Evolutionary conservation across 2,797 vertebrate genomes (phyloP), one percentile per base, ranked within the genome.

Genomic region (Acipenser oxyrinchus): DNA sequence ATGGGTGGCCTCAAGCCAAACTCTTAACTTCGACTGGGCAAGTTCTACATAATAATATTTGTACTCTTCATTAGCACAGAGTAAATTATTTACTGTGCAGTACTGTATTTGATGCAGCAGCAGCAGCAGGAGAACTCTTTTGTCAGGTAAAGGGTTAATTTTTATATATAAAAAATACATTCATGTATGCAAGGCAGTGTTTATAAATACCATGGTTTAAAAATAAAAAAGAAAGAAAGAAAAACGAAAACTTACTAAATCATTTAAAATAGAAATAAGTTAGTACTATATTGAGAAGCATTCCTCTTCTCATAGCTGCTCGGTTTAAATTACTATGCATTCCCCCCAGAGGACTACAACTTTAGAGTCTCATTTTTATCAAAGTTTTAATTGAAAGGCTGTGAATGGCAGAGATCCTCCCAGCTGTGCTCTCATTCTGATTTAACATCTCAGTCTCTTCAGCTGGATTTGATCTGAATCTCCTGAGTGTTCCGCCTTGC

Each of bases 391-490:
- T 81, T 86, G 75, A 82, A 81, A 85, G 80, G 81, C 79, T 84
- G 78, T 77, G 79, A 85, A 85, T 75, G 76, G 72, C 79, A 78
- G 69, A 73, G 78, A 74, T 85, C 78, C 77, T 85, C 78, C 77
- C 84, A 83, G 84, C 73, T 79, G 79, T 70, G 76, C 70, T 53
- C 63, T 77, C 69, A 74, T 80, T 82, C 75, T 77, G 74, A 78
- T 83, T 83, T 78, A 87, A 86, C 84, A 84, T 89, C 77, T 81
- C 85, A 77, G 77, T 80, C 80, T 87, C 83, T 83, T 88, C 81
- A 78, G 75, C 71, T 69, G 71, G 81, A 84, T 89, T 87, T 88
- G 82, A 88, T 88, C 79, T 80, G 76, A 78, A 70, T 88, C 82
- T 83, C 81, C 74, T 75, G 83, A 92, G 84, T 84, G 80, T 80